Base-by-base conservation (phyloP, 2,113 vertebrate species). In the Lontra canadensis region DNA sequence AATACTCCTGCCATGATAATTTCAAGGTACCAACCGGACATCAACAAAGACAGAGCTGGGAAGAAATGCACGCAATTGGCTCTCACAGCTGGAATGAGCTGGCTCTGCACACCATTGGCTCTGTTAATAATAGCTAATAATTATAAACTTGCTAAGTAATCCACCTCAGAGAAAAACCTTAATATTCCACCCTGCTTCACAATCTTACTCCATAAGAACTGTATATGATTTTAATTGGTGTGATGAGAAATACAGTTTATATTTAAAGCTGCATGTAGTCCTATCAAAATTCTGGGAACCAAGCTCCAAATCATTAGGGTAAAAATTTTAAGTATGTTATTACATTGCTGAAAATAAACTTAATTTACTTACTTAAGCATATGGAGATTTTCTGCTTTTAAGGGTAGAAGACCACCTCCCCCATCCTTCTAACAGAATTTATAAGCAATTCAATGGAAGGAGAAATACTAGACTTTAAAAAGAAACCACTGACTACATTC, bases 401-500 rank as follows among this genome's bases (percentile, higher is more conserved):
- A 55, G 73, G 39, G 78, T 36, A 26, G 95, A 95, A 93, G 36
- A 84, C 39, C n/a, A 84, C 67, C 15, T 29, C 55, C 71, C 36
- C 17, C 44, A 88, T 86, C 52, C 65, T 74, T 95, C 94, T 95
- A 98, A 97, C 76, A 90, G 26, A 96, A 97, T 93, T 95, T 95
- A 96, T 76, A 96, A 90, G 87, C 65, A 94, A 88, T 42, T 93
- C 94, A 81, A 63, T 82, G 63, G 80, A 89, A 96, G 78, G 71
- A 96, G 93, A 97, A 98, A 97, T 29, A 73, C 65, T 88, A 96
- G 96, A 96, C 95, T 95, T 97, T 93, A 85, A 97, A 95, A 95
- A 96, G 90, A 93, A 96, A 96, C 93, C 97, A 95, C 95, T 95
- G 96, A 97, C 94, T 97, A 95, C 34, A 95, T 95, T 97, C 97